Evolutionary conservation across 1,140 invertebrate genomes (phyloP).

Genomic region (Drosophila teissieri): DNA sequence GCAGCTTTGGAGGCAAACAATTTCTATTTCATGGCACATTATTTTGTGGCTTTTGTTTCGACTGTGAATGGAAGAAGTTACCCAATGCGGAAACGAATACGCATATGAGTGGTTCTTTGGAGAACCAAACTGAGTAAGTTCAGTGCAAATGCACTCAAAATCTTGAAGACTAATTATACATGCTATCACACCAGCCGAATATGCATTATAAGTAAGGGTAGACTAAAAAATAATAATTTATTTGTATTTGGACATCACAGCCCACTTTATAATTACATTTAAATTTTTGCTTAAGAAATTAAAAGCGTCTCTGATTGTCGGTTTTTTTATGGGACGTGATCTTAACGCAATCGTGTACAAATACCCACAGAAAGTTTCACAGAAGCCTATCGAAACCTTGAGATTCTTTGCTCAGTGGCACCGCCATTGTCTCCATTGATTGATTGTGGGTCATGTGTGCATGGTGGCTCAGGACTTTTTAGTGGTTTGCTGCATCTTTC

Average conservation of each 20-base stretch:
- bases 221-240: too few species aligned
- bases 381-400: conserved; percentile 20
- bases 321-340: not conserved
- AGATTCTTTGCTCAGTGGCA: conserved; percentile 23
- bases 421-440: conserved; percentile 46
- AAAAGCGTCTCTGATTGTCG: not conserved
- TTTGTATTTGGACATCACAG: too few species aligned
- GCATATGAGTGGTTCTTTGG: conserved; percentile 30
- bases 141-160: not conserved
- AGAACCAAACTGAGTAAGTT: not conserved
- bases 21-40: conserved; percentile 82
- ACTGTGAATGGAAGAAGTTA: conserved; percentile 54
- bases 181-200: too few species aligned
- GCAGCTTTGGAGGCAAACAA: conserved; percentile 60
- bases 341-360: not conserved
- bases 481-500: conserved; percentile 54
- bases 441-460: conserved; percentile 74
- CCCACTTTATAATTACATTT: not conserved
- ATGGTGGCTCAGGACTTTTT: conserved; percentile 33
- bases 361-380: conserved; percentile 34
- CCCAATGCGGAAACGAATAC: conserved; percentile 47
- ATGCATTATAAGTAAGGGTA: too few species aligned
- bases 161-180: not conserved
- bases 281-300: not conserved
- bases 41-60: conserved; percentile 82